Conservation (phyloP, 2,113 vertebrate species). For the Xiphorhynchus elegans region DNA sequence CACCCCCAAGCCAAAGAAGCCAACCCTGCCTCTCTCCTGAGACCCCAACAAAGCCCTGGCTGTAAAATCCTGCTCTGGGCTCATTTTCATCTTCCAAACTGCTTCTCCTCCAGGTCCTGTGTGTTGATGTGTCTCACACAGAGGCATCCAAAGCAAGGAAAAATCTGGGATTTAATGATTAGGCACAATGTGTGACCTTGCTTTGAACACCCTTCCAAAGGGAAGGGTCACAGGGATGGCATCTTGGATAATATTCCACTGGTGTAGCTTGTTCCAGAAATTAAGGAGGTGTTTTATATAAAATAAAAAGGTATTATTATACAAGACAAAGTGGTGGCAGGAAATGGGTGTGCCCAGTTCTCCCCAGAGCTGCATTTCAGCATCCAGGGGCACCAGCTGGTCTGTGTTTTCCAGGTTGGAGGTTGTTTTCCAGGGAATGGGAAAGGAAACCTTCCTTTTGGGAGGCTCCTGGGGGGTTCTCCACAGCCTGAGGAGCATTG, state of each 20-base stretch:
- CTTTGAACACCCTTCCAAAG: not conserved
- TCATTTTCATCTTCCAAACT: not conserved
- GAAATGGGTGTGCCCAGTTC: not conserved
- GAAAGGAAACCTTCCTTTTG: not conserved
- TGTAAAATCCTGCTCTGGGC: not conserved
- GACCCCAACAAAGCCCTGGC: not conserved
- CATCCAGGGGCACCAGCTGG: not conserved
- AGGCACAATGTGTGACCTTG: not conserved
- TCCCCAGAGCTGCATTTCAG: not conserved
- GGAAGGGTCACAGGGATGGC: not conserved
- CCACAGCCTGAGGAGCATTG: fast-evolving
- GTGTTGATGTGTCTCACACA: not conserved
- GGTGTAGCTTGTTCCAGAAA: not conserved
- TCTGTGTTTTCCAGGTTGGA: not conserved
- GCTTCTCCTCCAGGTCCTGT: not conserved
- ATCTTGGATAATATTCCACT: not conserved
- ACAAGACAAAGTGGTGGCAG: not conserved
- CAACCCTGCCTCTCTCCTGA: not conserved
- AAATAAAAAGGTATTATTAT: not conserved
- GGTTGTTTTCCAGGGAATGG: not conserved
- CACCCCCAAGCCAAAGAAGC: not conserved
- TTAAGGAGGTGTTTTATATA: not conserved
- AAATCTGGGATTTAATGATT: not conserved
- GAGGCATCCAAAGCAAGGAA: not conserved
- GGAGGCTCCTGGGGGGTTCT: not conserved